These are phyloP conservation scores for Gnathonemus echidnorhynchus DNA, from an alignment of 2,113 vertebrate species.

Conservation along the genomic window DNA sequence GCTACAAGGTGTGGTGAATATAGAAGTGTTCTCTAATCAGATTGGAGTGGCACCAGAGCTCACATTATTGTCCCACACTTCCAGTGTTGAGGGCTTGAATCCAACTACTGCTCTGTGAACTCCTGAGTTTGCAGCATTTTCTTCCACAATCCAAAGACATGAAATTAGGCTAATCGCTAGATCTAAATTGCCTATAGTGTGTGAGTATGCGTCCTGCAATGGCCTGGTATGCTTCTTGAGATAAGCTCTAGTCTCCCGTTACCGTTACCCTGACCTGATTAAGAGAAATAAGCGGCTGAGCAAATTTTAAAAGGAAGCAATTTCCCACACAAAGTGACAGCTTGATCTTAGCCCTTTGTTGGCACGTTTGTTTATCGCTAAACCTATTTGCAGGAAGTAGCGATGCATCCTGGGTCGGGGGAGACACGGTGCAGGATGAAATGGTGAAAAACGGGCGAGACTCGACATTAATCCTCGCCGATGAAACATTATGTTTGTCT, in stretches of 20 bases:
- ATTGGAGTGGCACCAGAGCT: background rate
- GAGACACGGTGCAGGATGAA: background rate
- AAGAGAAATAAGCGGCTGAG: background rate
- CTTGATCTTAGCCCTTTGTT: background rate
- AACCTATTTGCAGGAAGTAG: background rate
- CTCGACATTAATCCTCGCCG: background rate
- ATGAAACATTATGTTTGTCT: background rate
- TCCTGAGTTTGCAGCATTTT: background rate
- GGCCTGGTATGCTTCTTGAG: background rate
- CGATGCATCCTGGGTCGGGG: background rate
- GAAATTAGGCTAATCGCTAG: background rate
- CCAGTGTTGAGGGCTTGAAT: background rate
- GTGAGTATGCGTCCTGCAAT: background rate
- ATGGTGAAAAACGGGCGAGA: background rate
- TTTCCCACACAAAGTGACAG: background rate
- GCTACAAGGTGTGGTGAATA: background rate
- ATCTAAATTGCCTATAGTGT: background rate
- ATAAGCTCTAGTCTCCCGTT: background rate
- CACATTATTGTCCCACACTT: background rate
- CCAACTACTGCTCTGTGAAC: background rate
- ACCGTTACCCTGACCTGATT: background rate
- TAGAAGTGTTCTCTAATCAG: background rate
- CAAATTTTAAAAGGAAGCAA: background rate
- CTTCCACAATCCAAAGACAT: background rate
- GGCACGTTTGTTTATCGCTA: background rate